These are phyloP conservation scores for Notocelia uddmanniana DNA, from an alignment of 2,888 invertebrate species.

Conservation along the genomic window DNA sequence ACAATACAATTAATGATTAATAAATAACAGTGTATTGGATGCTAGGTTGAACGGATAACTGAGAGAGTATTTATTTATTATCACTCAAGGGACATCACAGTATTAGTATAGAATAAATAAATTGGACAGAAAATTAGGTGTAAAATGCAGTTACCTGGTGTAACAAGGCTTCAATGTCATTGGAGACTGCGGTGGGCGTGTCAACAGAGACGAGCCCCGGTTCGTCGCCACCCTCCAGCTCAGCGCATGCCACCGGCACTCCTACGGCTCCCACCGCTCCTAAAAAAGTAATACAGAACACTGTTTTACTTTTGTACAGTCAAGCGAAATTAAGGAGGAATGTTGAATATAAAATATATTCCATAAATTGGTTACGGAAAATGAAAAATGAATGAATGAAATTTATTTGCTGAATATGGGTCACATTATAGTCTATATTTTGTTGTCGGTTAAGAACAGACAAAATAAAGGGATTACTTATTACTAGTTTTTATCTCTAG, in stretches of 20 bases:
- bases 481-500: too few species aligned
- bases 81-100: too few species aligned
- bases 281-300: slow-evolving; percentile 32
- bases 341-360: too few species aligned
- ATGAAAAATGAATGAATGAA: too few species aligned
- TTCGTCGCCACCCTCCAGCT: slow-evolving; percentile 93
- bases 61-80: neutral
- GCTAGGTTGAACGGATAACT: too few species aligned
- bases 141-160: slow-evolving; percentile 82
- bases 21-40: neutral
- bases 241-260: slow-evolving; percentile 88
- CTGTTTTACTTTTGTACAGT: neutral
- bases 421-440: too few species aligned
- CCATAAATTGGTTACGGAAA: too few species aligned
- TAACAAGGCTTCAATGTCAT: slow-evolving; percentile 89
- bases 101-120: neutral
- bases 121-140: neutral
- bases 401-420: too few species aligned
- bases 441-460: too few species aligned
- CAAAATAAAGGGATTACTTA: too few species aligned
- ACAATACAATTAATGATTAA: slow-evolving; percentile 2
- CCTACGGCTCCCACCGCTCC: slow-evolving; percentile 71
- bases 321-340: too few species aligned
- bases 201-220: slow-evolving; percentile 92
- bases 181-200: slow-evolving; percentile 89